Evolutionary conservation across 2,797 vertebrate species (phyloP).

Genomic region (Peromyscus nudipes): DNA sequence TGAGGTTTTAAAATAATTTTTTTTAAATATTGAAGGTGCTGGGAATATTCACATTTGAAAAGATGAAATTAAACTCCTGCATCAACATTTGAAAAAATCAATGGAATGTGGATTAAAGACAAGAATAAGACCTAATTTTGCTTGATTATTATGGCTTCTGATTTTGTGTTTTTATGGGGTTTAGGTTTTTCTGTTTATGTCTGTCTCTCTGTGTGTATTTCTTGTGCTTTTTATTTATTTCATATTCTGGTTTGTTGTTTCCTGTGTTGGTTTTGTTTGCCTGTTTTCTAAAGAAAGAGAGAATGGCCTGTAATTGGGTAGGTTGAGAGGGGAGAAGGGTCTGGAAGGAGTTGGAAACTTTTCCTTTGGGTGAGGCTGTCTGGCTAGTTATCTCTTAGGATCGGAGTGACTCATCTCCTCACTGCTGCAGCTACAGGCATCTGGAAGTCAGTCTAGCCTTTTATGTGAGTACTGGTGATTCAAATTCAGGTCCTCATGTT

Average conservation of each 20-base stretch:
- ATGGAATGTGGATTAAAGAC: background rate
- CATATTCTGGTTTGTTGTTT: background rate
- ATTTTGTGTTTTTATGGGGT: background rate
- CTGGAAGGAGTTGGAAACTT: background rate
- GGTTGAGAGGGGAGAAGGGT: background rate
- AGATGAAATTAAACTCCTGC: background rate
- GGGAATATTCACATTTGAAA: background rate
- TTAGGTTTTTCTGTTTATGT: background rate
- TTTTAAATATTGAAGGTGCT: background rate
- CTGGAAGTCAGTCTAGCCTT: background rate
- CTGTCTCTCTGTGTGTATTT: background rate
- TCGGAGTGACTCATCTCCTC: too few species aligned
- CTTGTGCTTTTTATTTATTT: background rate
- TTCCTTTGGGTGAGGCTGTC: too few species aligned
- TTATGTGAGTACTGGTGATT: background rate
- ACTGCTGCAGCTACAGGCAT: background rate
- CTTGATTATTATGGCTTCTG: too few species aligned
- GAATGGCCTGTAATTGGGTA: background rate
- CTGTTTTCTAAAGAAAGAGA: background rate
- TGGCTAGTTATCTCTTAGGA: background rate
- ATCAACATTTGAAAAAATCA: background rate
- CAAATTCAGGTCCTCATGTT: background rate
- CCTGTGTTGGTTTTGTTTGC: background rate
- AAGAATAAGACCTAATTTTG: background rate
- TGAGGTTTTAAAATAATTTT: background rate